These are phyloP conservation scores for Nephrotoma flavescens DNA, from an alignment of 2,888 invertebrate species.

Conservation along the genomic window DNA sequence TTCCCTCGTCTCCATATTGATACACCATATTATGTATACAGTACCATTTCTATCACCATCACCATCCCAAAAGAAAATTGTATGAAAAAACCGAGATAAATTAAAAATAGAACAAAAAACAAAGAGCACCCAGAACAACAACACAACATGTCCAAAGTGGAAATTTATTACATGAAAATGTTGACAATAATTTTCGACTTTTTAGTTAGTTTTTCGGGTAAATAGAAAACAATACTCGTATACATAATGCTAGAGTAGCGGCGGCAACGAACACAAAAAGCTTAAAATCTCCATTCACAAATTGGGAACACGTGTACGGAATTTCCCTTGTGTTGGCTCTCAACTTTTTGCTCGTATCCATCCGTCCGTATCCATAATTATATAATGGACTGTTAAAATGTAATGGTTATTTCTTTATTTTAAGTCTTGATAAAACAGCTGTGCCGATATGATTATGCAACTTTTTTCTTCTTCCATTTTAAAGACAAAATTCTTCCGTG, in stretches of 20 bases:
- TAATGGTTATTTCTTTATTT: background rate
- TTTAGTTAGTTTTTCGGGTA: background rate
- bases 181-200: background rate
- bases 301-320: background rate
- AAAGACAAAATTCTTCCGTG: background rate
- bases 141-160: background rate
- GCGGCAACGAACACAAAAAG: background rate
- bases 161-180: background rate
- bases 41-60: background rate
- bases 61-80: background rate
- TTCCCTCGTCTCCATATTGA: background rate
- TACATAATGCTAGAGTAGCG: too few species aligned
- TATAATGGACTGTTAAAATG: background rate
- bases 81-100: background rate
- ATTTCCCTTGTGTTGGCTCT: background rate
- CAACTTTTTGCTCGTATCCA: background rate
- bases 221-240: background rate
- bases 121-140: background rate
- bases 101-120: background rate
- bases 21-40: background rate
- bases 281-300: background rate
- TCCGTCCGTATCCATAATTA: background rate
- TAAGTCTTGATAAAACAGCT: background rate
- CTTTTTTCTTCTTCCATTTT: background rate
- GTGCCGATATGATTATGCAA: background rate